Base-by-base conservation (phyloP, 2,888 invertebrate genomes). In the Drosophila gaucha region DNA sequence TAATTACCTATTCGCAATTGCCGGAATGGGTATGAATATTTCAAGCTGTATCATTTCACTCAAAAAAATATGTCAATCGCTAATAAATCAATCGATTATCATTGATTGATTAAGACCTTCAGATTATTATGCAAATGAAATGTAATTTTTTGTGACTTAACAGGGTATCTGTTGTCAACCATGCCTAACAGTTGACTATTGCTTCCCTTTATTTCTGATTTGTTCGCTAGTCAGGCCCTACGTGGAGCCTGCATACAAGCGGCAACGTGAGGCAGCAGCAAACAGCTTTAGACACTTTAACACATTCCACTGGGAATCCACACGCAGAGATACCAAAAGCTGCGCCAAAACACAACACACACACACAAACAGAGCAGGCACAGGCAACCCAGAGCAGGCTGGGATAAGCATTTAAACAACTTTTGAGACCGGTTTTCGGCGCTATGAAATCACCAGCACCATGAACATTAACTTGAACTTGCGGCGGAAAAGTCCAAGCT, bases 241-340 rank as follows among this genome's bases (percentile, higher is more conserved):
- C 33, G 71, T 51, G 47, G 51, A 44, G 31, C 9, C 49, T n/a
- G n/a, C 16, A 46, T 36, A 62, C 22, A 38, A 51, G 62, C 46
- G 59, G 57, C 35, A 59, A 33, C 56, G 49, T 66, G 67, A 55
- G 60, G 62, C 67, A 62, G 68, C 57, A 78, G 69, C 76, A 76
- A 78, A 63, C 79, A 85, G 79, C 73, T 85, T 85, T 85, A 76
- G 82, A 82, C 82, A 85, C 82, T 82, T 83, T 82, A 78, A 68
- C 79, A 74, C 82, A 85, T 82, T 85, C 82, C 82, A 72, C 72
- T 78, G 82, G 82, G 86, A 80, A 69, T 78, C 49, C 64, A 56
- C 51, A 55, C 62, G 51, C 36, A 60, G 57, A 46, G 31, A 51
- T 55, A 71, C 65, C 51, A 63, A 31, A 46, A 58, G 26, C 46